Evolutionary conservation across 37 sponge, comb jelly and placozoan genomes (phyloP).

Genomic region (Tethya wilhelma): DNA sequence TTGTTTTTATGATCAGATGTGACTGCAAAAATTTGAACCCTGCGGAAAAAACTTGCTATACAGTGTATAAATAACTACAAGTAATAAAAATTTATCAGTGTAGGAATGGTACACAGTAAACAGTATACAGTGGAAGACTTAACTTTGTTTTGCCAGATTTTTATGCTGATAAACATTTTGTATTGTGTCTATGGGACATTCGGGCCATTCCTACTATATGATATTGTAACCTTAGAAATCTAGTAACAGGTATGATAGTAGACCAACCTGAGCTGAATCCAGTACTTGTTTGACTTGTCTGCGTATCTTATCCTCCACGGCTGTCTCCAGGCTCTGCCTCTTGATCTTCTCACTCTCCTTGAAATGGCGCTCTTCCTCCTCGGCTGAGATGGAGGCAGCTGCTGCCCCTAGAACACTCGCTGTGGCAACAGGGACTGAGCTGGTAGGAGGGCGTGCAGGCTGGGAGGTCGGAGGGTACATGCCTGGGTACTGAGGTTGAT

Average conservation of each 20-base stretch:
- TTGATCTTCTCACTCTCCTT: conserved; percentile 49
- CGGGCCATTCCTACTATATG: background rate
- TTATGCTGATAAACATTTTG: too few species aligned
- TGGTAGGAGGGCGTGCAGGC: background rate
- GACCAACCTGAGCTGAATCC: conserved; percentile 58
- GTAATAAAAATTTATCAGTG: too few species aligned
- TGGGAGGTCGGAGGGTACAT: background rate
- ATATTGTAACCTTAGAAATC: background rate
- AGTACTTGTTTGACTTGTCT: conserved; percentile 71
- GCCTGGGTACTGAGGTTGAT: background rate
- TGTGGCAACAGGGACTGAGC: conserved; percentile 7
- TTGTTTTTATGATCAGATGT: too few species aligned
- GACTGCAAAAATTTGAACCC: too few species aligned
- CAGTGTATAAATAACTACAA: too few species aligned
- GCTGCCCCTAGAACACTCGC: conserved; percentile 2
- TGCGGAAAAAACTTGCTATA: too few species aligned
- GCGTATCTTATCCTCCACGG: conserved; percentile 88
- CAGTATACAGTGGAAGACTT: too few species aligned
- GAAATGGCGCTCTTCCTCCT: conserved; percentile 46
- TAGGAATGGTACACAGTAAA: too few species aligned
- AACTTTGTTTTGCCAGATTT: too few species aligned
- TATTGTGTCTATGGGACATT: too few species aligned
- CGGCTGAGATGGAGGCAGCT: conserved; percentile 36
- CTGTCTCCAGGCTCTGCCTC: conserved; percentile 74
- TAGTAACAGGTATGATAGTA: background rate